These are phyloP conservation scores for Centropus bengalensis DNA, from an alignment of 2,113 vertebrate species.

Conservation along the genomic window DNA sequence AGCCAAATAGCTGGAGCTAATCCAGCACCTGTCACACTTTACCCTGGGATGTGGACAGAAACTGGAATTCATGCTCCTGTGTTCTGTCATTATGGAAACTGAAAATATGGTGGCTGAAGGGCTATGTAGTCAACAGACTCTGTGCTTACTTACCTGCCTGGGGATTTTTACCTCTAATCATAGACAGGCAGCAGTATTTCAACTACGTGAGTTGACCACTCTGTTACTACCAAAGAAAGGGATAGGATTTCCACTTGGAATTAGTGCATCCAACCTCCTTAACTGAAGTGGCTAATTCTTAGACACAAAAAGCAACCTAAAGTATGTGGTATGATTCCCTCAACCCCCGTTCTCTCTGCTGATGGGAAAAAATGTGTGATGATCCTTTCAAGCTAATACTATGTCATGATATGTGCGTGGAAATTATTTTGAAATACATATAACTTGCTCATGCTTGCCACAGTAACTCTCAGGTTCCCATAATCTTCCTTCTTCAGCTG, in stretches of 20 bases:
- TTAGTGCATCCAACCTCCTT: neutral
- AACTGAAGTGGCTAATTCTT: neutral
- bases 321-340: neutral
- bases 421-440: neutral
- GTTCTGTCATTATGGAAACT: neutral
- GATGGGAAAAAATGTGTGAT: neutral
- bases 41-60: neutral
- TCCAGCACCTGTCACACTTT: neutral
- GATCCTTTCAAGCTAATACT: neutral
- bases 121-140: neutral
- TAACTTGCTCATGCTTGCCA: neutral
- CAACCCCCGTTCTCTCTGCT: neutral
- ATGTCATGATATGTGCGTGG: neutral
- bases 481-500: neutral
- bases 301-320: neutral
- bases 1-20: neutral
- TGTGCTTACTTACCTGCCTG: neutral
- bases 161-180: neutral
- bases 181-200: neutral
- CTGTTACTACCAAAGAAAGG: neutral
- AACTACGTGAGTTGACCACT: neutral
- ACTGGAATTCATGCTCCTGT: neutral
- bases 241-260: neutral
- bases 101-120: neutral
- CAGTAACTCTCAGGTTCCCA: neutral